Conservation (phyloP, 2,888 invertebrate species). For the Harpagoxenus sublaevis region DNA sequence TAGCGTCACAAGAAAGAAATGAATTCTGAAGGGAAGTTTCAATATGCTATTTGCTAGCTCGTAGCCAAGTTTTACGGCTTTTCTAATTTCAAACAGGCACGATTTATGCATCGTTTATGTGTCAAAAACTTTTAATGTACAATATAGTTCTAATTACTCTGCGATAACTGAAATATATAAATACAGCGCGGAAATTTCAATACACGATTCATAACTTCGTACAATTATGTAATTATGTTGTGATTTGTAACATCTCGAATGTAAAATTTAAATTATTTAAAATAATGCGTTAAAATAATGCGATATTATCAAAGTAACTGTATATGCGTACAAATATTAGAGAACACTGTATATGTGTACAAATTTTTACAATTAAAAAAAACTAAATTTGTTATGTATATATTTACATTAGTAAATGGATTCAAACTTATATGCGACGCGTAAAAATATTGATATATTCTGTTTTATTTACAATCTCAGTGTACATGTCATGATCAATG, state of each 20-base stretch:
- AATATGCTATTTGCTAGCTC: slow-evolving; percentile 17
- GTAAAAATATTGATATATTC: slow-evolving; percentile 6
- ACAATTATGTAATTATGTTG: not conserved
- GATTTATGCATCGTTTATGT: slow-evolving; percentile 3
- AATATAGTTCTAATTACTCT: slow-evolving; percentile 5
- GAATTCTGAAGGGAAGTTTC: slow-evolving; percentile 18
- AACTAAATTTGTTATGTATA: not conserved
- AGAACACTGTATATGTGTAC: not conserved
- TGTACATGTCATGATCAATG: slow-evolving; percentile 26
- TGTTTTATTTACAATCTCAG: not conserved
- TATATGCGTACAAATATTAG: not conserved
- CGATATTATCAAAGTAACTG: not conserved
- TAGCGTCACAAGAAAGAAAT: slow-evolving; percentile 31
- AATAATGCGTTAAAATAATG: not conserved
- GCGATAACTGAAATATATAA: not conserved
- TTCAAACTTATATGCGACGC: not conserved
- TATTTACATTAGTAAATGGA: not conserved
- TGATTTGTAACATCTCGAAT: not conserved
- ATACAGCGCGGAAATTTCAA: not conserved
- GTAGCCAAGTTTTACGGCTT: slow-evolving; percentile 12
- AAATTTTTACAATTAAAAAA: not conserved
- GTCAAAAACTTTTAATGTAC: slow-evolving; percentile 31
- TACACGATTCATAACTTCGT: not conserved
- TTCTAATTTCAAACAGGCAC: not conserved
- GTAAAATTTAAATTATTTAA: not conserved